A percentile compares a stretch with the other conserved stretches of the same genome.
Evolutionary conservation across 2,888 invertebrate species (phyloP).

Genomic region (Agrochola circellaris): DNA sequence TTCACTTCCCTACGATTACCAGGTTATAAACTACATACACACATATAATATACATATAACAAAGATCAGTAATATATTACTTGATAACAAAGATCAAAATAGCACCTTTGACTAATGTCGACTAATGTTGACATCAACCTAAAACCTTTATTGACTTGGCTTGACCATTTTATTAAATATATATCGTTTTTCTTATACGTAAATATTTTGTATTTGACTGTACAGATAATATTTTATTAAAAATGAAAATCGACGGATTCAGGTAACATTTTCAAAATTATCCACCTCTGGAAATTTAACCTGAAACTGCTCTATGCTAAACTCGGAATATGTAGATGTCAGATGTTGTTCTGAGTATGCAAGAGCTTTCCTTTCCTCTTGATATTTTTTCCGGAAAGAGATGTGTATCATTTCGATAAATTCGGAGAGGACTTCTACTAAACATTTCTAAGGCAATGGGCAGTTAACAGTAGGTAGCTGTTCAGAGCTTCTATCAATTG

Average conservation of each 20-base stretch:
- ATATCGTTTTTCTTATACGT: neutral
- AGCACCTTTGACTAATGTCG: neutral
- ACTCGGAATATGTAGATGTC: neutral
- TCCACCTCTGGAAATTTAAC: neutral
- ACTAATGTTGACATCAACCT: neutral
- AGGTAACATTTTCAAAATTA: neutral
- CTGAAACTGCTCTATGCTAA: neutral
- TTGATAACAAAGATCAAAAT: neutral
- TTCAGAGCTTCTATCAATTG: neutral
- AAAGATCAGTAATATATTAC: too few species aligned
- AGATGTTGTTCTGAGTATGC: neutral
- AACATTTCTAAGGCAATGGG: neutral
- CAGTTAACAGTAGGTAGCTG: neutral
- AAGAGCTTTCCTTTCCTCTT: neutral
- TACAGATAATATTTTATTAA: neutral
- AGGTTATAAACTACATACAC: too few species aligned
- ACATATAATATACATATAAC: too few species aligned
- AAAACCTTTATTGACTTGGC: neutral
- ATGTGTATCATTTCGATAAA: neutral
- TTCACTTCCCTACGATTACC: too few species aligned
- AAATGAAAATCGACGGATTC: neutral
- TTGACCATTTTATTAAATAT: neutral
- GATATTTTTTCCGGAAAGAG: constrained; percentile 5
- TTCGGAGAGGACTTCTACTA: constrained; percentile 3
- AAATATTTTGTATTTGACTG: neutral